Evolutionary conservation across 2,888 invertebrate species (phyloP), one percentile per base, ranked within the genome.

Genomic region (Crematogaster levior): DNA sequence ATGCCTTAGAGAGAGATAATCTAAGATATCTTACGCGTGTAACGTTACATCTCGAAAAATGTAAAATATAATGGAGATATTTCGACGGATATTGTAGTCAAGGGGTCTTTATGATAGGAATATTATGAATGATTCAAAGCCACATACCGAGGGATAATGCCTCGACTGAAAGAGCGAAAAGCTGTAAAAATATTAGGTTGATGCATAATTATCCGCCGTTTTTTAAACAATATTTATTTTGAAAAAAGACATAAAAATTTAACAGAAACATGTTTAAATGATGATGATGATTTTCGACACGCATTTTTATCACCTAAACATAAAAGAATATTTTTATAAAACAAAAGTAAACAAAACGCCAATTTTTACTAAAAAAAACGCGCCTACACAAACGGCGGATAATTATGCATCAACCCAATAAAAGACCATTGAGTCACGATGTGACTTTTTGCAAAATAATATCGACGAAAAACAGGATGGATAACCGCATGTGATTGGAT

Each of bases 11-110:
- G 56, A 24, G 43, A 79, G n/a, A n/a, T n/a, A 58, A 79, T 70
- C 34, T 51, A 43, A 79, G 56, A 79, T 79, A 68, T 18, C 56
- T 56, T 46, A 56, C 77, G 56, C 34, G 56, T 56, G 56, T 70
- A 70, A 70, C 34, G 77, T 79, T 68, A 79, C 70, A 56, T 70
- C 77, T 79, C 70, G 70, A 79, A 79, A 79, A 68, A 79, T 79
- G 77, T 70, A n/a, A 79, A 79, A 70, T 46, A 56, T 70, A 79
- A 79, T 70, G 34, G 70, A 56, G 70, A 79, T 79, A 79, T 70
- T 70, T 68, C 77, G 56, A 79, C 21, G n/a, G 56, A 56, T 79
- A 70, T 58, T 43, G 40, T 40, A 66, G 27, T 51, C 66, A n/a
- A 24, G 51, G 24, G 37, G 30, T 30, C 34, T 79, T 79, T 79